Conservation (phyloP, 2,797 vertebrate genomes). For the Typhlichthys eigenmanni region DNA sequence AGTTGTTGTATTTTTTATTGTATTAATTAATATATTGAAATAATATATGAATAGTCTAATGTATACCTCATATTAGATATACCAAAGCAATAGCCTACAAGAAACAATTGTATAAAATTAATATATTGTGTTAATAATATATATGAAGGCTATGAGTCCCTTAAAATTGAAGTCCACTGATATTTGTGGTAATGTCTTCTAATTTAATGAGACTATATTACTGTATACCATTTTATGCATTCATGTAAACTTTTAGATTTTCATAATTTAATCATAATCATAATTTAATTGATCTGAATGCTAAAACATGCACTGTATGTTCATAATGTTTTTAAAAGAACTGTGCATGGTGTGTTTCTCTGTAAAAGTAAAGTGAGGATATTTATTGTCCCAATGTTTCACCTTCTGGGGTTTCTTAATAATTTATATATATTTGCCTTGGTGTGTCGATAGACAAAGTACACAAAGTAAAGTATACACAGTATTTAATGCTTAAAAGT, state of each 20-base stretch:
- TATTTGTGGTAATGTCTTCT: constrained; percentile 6
- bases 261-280: constrained; percentile 15
- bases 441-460: constrained; percentile 54
- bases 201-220: background rate
- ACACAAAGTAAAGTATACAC: background rate
- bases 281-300: background rate
- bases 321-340: constrained; percentile 25
- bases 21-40: background rate
- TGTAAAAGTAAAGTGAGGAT: constrained; percentile 16
- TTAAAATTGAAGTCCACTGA: constrained; percentile 20
- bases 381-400: constrained; percentile 19
- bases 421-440: constrained; percentile 11
- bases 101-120: constrained; percentile 21
- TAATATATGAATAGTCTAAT: background rate
- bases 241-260: constrained; percentile 49
- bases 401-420: constrained; percentile 10
- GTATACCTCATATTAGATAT: too few species aligned
- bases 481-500: constrained; percentile 6
- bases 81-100: constrained; percentile 5
- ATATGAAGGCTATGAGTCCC: constrained; percentile 1
- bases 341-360: constrained; percentile 56
- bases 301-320: constrained; percentile 17
- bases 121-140: constrained; percentile 13
- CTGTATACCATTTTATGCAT: constrained; percentile 1
- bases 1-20: background rate